These are phyloP conservation scores for Sinocyclocheilus anshuiensis DNA, from an alignment of 2,113 vertebrate species.

Conservation along the genomic window DNA sequence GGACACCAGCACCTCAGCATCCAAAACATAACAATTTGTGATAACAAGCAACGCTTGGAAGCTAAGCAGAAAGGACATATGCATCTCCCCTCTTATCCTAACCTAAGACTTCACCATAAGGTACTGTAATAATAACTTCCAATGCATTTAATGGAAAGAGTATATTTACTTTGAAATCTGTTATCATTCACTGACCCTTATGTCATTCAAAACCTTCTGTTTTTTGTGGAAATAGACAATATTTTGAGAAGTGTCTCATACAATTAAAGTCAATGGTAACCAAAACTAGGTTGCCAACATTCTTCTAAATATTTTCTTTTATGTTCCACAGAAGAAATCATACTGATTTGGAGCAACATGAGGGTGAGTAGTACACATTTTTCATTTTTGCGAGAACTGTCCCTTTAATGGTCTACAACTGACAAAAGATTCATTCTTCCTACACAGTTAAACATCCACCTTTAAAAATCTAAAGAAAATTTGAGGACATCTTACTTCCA, in stretches of 20 bases:
- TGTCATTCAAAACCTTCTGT: not conserved
- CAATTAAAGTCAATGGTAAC: not conserved
- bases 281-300: not conserved
- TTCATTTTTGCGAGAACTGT: not conserved
- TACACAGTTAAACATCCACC: not conserved
- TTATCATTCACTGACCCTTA: not conserved
- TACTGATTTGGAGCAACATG: not conserved
- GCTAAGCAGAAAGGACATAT: not conserved
- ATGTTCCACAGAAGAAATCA: not conserved
- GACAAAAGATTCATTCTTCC: not conserved
- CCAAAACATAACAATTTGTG: not conserved
- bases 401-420: not conserved
- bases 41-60: not conserved
- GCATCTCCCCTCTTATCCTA: not conserved
- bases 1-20: not conserved
- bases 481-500: slow-evolving; percentile 3
- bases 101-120: not conserved
- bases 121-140: not conserved
- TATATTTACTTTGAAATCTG: not conserved
- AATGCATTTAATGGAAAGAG: not conserved
- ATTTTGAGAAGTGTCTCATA: not conserved
- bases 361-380: too few relatives aligned
- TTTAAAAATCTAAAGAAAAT: not conserved
- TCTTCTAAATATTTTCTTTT: not conserved
- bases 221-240: not conserved